Evolutionary conservation across 2,888 invertebrate genomes (phyloP), one percentile per base, ranked within the genome.

Genomic region (Thera obeliscata): DNA sequence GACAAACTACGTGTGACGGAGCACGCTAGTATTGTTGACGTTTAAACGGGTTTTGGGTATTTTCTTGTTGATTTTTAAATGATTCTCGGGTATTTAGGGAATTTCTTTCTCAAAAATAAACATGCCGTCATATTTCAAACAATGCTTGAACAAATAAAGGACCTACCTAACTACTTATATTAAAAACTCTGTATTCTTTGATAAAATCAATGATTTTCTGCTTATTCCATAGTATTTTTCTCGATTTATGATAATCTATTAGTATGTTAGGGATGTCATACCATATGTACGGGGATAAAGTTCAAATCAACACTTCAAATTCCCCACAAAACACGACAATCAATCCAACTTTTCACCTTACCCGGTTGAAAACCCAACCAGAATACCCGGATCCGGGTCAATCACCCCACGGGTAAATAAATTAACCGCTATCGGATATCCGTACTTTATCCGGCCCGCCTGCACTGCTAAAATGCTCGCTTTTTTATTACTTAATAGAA

Each of bases 401-500:
- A 87, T 86, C 83, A 86, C 82, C 79, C 22, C 56, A 22, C 43
- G 56, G 56, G 88, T 88, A 89, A 90, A 90, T 90, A 90, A 89
- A 90, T 90, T 90, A 88, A 87, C 87, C 83, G 81, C 82, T 81
- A 86, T 87, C 86, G 86, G 86, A 89, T 88, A 87, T 88, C 87
- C 87, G 84, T 79, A 78, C 56, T 38, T 56, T 56, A 56, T 2
- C 43, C 83, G 65, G 73, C 65, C 46, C 57, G 48, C 33, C 49
- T 56, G 65, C 60, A 65, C 56, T 41, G 52, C 12, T n/a, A 66
- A 66, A 69, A 65, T 7, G 22, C 36, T 9, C 35, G 46, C 58
- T 63, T 56, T 67, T 56, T 50, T 7, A 50, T 2, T 38, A 35
- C 46, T 3, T 59, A 64, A 64, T 64, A 11, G 8, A 64, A 64